Percentiles rank a stretch among this genome's conserved stretches.
Conservation (phyloP, 2,888 invertebrate genomes). For the Hoplodrina blanda region DNA sequence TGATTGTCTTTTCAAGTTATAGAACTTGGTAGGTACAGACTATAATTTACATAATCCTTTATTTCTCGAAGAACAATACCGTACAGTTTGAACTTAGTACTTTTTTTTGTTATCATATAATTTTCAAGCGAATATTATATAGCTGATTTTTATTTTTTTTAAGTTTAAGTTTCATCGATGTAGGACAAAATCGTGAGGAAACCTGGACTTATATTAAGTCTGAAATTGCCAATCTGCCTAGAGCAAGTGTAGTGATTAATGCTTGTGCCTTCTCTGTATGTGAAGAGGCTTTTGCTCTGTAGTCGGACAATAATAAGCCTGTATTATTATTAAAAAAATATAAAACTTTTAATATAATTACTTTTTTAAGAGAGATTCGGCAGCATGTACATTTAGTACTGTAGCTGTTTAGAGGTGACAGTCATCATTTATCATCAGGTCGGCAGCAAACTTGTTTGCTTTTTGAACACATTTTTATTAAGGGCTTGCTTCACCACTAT, state of each 20-base stretch:
- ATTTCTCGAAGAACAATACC: conserved; percentile 9
- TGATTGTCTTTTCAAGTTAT: conserved; percentile 13
- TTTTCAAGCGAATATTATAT: neutral
- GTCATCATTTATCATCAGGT: neutral
- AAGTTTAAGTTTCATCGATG: neutral
- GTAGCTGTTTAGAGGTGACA: neutral
- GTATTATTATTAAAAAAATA: no score
- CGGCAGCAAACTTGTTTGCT: neutral
- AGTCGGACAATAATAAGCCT: no score
- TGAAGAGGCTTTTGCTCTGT: no score
- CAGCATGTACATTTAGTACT: neutral
- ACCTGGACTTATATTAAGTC: no score
- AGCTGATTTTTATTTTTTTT: neutral
- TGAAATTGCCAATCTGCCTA: no score
- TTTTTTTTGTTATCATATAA: neutral
- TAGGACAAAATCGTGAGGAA: no score
- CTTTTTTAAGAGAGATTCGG: no score
- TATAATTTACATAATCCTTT: neutral
- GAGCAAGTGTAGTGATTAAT: no score
- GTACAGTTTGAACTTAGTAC: neutral
- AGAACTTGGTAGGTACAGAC: neutral
- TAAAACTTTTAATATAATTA: no score
- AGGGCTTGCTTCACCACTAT: no score
- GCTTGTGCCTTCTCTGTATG: no score
- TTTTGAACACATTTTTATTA: no score